phyloP scores from a whole-genome alignment of 2,797 vertebrate species.

The Rhyacichthys aspro region DNA sequence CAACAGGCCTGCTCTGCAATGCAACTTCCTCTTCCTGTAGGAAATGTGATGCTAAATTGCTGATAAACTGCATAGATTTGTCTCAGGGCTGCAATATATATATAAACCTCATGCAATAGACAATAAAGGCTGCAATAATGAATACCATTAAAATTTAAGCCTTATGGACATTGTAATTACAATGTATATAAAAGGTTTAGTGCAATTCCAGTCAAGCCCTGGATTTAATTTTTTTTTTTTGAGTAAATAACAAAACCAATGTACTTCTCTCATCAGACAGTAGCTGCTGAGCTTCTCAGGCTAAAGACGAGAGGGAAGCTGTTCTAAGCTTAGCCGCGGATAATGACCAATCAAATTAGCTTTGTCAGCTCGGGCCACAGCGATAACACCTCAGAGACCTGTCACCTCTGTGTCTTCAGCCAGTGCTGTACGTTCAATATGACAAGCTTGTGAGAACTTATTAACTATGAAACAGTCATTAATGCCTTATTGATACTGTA shows the following conservation, averaged over 20 bases:
- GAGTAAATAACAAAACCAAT: no score
- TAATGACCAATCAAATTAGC: constrained; percentile 52
- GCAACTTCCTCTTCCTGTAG: constrained; percentile 62
- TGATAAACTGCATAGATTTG: neutral
- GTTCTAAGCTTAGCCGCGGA: constrained; percentile 52
- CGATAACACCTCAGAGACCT: constrained; percentile 18
- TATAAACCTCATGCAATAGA: no score
- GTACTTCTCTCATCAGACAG: constrained; percentile 25
- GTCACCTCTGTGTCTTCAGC: constrained; percentile 16
- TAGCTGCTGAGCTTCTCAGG: constrained; percentile 23
- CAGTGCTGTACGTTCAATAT: neutral
- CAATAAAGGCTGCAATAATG: no score
- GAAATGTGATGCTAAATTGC: constrained; percentile 17
- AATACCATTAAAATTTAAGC: no score
- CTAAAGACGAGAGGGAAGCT: constrained; percentile 41
- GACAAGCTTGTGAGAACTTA: no score
- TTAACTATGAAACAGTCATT: no score
- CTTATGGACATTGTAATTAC: no score
- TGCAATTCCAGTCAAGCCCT: no score
- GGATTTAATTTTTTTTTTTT: no score
- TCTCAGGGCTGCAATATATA: no score
- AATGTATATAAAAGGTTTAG: no score
- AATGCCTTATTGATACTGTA: no score
- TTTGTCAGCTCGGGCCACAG: constrained; percentile 25
- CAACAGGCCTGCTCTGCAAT: constrained; percentile 42